Evolutionary conservation across 2,113 vertebrate genomes (phyloP), one percentile per base, ranked within the genome.

Genomic region (Upupa epops): DNA sequence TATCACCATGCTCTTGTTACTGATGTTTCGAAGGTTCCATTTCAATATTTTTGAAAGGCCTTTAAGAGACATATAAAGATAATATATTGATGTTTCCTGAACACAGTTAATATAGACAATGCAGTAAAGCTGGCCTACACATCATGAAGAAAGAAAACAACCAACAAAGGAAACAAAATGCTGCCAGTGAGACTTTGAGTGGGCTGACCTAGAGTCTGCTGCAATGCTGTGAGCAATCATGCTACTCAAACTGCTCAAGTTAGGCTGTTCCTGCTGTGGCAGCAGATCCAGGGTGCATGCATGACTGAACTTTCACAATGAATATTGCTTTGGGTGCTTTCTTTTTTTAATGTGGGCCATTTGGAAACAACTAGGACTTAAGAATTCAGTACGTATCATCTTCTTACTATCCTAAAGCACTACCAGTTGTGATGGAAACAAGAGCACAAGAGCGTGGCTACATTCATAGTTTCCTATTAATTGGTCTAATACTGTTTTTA

Each of bases 161-260:
- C 42, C 15, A 29, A 28, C 17, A 12, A 42, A 15, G 11, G 24
- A 20, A 40, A 69, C 25, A 65, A 69, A 80, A 48, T 0, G 31
- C 36, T 66, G n/a, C 63, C 63, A 42, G 26, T n/a, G 61, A 95
- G 91, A 92, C 95, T 94, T 94, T 94, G 84, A 91, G 61, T 89
- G 48, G 72, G 70, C 58, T 83, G 86, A 90, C 94, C 91, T 94
- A 15, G 2, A 52, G 46, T 26, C 34, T 92, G 83, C 93, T 94
- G 95, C 94, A 97, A 17, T 76, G 88, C 91, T 94, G 77, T 8
- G 17, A 94, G 86, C 70, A 68, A 89, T 70, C 37, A 5, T 42
- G 86, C 83, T 88, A 31, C 78, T 78, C 75, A 83, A 63, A 75
- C 81, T 88, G 74, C 51, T 93, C 83, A 64, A 72, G 96, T 90